These are phyloP conservation scores for Borostomias antarcticus DNA, from an alignment of 2,797 vertebrate genomes.

Conservation along the genomic window DNA sequence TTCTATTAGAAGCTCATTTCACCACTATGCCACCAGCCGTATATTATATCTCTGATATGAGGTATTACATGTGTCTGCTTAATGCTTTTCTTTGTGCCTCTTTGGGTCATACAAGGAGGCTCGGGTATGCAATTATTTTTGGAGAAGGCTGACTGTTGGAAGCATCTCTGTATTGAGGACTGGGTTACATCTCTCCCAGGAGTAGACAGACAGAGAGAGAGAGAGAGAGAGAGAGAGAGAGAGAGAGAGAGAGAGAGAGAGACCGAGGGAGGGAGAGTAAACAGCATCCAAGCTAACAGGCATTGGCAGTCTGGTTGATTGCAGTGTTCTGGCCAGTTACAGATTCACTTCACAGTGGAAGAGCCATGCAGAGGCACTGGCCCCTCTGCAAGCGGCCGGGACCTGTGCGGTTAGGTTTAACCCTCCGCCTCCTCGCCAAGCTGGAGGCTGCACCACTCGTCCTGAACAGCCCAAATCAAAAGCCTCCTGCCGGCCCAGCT, in stretches of 20 bases:
- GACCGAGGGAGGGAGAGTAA: neutral
- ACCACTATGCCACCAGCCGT: slow-evolving; percentile 31
- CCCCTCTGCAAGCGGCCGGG: slow-evolving; percentile 48
- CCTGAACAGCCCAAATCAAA: slow-evolving; percentile 39
- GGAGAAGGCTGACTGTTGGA: slow-evolving; percentile 20
- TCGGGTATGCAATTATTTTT: slow-evolving; percentile 35
- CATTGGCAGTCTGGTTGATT: slow-evolving; percentile 67
- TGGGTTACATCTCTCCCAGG: slow-evolving; percentile 13
- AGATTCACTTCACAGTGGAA: slow-evolving; percentile 58
- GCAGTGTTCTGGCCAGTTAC: slow-evolving; percentile 65
- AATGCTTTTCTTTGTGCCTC: slow-evolving; percentile 34
- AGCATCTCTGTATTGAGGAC: slow-evolving; percentile 36
- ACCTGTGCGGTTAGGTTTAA: slow-evolving; percentile 49
- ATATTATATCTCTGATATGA: slow-evolving; percentile 26
- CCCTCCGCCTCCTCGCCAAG: slow-evolving; percentile 54
- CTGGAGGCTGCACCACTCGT: slow-evolving; percentile 40
- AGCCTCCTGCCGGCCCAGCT: slow-evolving; percentile 22
- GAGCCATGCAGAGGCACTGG: slow-evolving; percentile 54
- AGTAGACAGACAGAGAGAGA: slow-evolving; percentile 22
- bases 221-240: slow-evolving; percentile 21
- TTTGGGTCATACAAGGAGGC: slow-evolving; percentile 39
- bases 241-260: slow-evolving; percentile 31
- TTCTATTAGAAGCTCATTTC: slow-evolving; percentile 33
- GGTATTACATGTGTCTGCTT: slow-evolving; percentile 31
- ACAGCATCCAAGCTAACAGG: slow-evolving; percentile 51